phyloP scores from a whole-genome alignment of 53 echinoderm and acorn worm species.

The Echinometra lucunter region DNA sequence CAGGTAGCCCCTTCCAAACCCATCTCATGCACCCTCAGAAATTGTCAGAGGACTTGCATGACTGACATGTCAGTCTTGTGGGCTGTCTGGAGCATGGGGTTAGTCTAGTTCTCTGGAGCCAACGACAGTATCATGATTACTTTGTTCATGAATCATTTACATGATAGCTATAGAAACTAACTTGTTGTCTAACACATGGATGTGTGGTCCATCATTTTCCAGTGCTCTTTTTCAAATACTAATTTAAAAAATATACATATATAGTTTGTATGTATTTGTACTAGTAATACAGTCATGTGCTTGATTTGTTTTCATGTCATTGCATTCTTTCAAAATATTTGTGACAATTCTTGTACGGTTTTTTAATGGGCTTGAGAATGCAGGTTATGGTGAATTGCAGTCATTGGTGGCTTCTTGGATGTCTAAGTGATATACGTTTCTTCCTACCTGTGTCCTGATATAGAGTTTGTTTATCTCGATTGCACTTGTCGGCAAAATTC shows the following conservation, averaged over 20 bases:
- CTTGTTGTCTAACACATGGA: neutral
- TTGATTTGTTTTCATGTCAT: neutral
- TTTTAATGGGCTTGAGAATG: neutral
- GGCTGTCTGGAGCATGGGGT: no score
- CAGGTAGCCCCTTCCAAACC: no score
- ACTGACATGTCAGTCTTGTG: no score
- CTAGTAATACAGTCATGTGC: neutral
- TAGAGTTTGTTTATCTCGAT: neutral
- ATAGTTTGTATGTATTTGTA: neutral
- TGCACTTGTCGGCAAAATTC: neutral
- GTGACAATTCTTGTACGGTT: neutral
- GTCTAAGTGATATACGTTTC: neutral
- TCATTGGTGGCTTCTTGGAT: neutral
- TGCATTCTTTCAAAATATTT: neutral
- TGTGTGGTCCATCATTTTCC: neutral
- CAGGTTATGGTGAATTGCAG: neutral
- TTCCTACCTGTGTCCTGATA: neutral
- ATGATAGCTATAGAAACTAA: neutral
- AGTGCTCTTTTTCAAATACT: neutral
- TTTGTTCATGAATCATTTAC: neutral
- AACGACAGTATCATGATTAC: neutral
- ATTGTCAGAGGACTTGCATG: no score
- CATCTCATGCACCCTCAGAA: no score
- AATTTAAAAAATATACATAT: neutral
- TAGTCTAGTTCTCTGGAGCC: no score